A percentile compares a stretch with the other conserved stretches of the same genome.
Conservation (phyloP, 2,113 vertebrate species). For the Trogon surrucura region DNA sequence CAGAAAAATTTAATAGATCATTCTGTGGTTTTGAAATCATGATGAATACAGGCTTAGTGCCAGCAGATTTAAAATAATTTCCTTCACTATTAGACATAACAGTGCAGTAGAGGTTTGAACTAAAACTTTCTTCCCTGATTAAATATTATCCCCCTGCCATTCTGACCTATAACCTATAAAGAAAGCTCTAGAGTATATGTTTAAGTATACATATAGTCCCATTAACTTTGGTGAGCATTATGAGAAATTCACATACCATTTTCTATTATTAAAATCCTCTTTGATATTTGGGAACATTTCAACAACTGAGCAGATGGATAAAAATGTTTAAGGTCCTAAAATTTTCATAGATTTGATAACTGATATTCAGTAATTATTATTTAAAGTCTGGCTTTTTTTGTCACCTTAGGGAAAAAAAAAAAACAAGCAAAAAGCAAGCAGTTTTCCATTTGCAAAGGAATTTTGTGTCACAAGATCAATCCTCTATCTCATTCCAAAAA, state of each 20-base stretch:
- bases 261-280: background rate
- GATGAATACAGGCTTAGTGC: background rate
- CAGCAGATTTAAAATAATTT: constrained; percentile 50
- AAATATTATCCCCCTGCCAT: constrained; percentile 23
- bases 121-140: constrained; percentile 21
- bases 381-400: background rate
- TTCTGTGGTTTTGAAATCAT: constrained; percentile 32
- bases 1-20: constrained; percentile 15
- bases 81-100: constrained; percentile 42
- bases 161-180: constrained; percentile 4
- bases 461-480: background rate
- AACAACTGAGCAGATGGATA: background rate
- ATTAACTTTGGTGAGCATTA: background rate
- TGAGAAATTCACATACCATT: background rate
- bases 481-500: background rate
- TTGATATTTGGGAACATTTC: background rate
- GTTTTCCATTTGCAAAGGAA: background rate
- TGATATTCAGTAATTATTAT: background rate
- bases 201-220: background rate
- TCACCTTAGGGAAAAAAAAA: background rate
- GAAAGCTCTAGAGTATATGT: constrained; percentile 7
- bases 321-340: background rate
- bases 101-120: background rate
- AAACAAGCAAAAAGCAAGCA: background rate
- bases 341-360: background rate